phyloP scores from a whole-genome alignment of 2,797 vertebrate species.

The Scarus forsteni region DNA sequence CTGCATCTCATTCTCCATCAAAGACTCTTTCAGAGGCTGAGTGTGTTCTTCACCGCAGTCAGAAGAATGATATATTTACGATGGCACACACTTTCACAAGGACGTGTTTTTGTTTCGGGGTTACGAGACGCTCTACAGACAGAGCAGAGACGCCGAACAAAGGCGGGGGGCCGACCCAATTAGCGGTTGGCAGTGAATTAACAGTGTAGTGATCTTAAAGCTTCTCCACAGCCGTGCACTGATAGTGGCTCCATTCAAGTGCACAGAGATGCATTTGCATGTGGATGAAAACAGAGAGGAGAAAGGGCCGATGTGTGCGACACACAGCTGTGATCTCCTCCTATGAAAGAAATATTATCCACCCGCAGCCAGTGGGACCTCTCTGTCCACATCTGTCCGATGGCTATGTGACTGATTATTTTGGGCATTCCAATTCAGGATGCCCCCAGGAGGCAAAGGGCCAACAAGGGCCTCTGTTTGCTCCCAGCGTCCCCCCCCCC shows the following conservation, averaged over 20 bases:
- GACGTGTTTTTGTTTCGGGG: constrained; percentile 62
- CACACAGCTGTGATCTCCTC: constrained; percentile 81
- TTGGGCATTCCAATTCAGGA: constrained; percentile 77
- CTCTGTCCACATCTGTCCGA: constrained; percentile 82
- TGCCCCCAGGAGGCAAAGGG: constrained; percentile 76
- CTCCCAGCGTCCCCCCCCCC: constrained; percentile 8
- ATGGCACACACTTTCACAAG: constrained; percentile 25
- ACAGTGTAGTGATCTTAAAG: constrained; percentile 63
- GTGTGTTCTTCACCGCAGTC: constrained; percentile 3
- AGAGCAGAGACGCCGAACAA: constrained; percentile 51
- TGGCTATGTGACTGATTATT: constrained; percentile 81
- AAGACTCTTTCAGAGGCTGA: background rate
- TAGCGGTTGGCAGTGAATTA: constrained; percentile 78
- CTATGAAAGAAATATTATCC: constrained; percentile 85
- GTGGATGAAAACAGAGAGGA: constrained; percentile 58
- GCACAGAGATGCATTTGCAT: constrained; percentile 76
- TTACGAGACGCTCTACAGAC: constrained; percentile 55
- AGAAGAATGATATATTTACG: constrained; percentile 38
- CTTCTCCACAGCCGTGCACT: constrained; percentile 40
- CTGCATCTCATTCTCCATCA: constrained; percentile 13
- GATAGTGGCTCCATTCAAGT: constrained; percentile 78
- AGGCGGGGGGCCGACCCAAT: constrained; percentile 68
- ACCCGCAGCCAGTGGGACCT: constrained; percentile 54
- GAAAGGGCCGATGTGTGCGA: constrained; percentile 75
- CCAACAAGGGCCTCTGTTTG: constrained; percentile 82